These are phyloP conservation scores for Phaedon cochleariae DNA, from an alignment of 2,888 invertebrate genomes.

Conservation along the genomic window DNA sequence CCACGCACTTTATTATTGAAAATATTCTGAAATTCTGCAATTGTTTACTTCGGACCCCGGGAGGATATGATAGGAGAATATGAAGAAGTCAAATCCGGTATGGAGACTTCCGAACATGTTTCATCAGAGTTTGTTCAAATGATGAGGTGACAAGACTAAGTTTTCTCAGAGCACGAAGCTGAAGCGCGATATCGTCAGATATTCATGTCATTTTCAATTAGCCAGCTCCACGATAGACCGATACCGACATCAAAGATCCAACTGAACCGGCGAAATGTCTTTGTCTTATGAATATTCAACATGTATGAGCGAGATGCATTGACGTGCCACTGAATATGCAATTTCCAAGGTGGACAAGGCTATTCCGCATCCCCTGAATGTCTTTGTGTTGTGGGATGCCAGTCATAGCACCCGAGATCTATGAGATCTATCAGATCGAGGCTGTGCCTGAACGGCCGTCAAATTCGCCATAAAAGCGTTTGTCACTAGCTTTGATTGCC, in stretches of 20 bases:
- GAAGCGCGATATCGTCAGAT: too few relatives aligned
- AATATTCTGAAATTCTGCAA: too few relatives aligned
- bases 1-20: too few relatives aligned
- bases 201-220: too few relatives aligned
- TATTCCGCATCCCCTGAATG: background rate
- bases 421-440: background rate
- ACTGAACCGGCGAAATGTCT: background rate
- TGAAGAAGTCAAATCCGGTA: too few relatives aligned
- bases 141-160: too few relatives aligned
- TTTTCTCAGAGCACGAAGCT: too few relatives aligned
- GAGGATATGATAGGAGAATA: too few relatives aligned
- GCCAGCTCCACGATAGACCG: too few relatives aligned
- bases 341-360: background rate
- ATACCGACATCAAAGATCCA: background rate
- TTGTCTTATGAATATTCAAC: background rate
- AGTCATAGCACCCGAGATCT: background rate
- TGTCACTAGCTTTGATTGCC: slow-evolving; percentile 36
- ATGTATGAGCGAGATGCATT: background rate
- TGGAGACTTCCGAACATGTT: too few relatives aligned
- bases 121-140: too few relatives aligned
- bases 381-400: background rate
- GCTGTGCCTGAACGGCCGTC: background rate
- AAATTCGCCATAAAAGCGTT: slow-evolving; percentile 28
- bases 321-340: background rate
- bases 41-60: too few relatives aligned